phyloP scores from a whole-genome alignment of 2,113 vertebrate species.

The Apteryx mantelli region DNA sequence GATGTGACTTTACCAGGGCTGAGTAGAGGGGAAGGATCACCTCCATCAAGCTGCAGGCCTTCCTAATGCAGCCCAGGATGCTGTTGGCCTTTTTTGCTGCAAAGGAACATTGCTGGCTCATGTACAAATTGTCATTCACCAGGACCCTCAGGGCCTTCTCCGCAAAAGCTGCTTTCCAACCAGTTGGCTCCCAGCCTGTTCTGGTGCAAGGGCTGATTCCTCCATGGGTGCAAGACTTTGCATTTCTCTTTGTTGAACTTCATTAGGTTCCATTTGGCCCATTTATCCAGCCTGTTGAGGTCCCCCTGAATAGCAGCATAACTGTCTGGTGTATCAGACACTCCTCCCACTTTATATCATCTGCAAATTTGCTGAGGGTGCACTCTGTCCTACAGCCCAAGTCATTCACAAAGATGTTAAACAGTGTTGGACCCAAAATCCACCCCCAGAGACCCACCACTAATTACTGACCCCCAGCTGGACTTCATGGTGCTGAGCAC shows the following conservation, averaged over 20 bases:
- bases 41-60: not conserved
- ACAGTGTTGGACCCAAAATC: not conserved
- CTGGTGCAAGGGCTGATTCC: not conserved
- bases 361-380: not conserved
- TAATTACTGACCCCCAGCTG: not conserved
- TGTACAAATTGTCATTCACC: not conserved
- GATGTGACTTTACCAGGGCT: not conserved
- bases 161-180: not conserved
- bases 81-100: not conserved
- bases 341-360: not conserved
- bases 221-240: not conserved
- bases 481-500: not conserved
- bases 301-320: not conserved
- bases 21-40: not conserved
- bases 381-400: not conserved
- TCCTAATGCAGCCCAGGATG: not conserved
- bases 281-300: not conserved
- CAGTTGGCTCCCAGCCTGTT: accelerated
- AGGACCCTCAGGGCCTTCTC: not conserved
- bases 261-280: not conserved
- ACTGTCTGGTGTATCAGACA: not conserved
- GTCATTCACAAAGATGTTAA: not conserved
- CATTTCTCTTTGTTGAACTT: not conserved
- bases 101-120: not conserved
- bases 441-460: accelerated